A percentile compares a stretch with the other conserved stretches of the same genome.
Evolutionary conservation across 2,888 invertebrate species (phyloP).

Genomic region (Onthophagus sagittarius): DNA sequence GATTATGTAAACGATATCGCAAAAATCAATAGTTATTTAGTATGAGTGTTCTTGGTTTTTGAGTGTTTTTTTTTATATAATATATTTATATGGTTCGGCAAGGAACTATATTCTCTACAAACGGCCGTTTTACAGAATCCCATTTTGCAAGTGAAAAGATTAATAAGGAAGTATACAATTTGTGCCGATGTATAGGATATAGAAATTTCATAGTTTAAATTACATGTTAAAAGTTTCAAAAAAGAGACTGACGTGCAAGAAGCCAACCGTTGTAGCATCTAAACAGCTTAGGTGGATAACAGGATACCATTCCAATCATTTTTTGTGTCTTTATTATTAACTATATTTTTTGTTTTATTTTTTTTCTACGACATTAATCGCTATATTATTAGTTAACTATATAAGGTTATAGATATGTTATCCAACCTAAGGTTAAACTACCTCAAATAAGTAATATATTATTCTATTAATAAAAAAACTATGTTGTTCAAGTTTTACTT

Average conservation of each 20-base stretch:
- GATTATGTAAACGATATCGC: neutral
- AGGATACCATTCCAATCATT: slow-evolving; percentile 31
- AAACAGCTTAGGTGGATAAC: slow-evolving; percentile 49
- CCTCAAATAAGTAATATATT: slow-evolving; percentile 52
- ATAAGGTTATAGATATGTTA: slow-evolving; percentile 30
- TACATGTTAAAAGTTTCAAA: slow-evolving; percentile 44
- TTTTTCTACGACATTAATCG: slow-evolving; percentile 12
- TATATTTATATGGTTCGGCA: slow-evolving; percentile 2
- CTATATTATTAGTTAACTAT: slow-evolving; percentile 16
- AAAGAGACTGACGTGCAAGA: slow-evolving; percentile 50
- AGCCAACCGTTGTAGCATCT: slow-evolving; percentile 50
- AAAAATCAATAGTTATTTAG: slow-evolving; percentile 10
- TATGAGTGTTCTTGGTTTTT: slow-evolving; percentile 26
- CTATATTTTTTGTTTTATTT: slow-evolving; percentile 9
- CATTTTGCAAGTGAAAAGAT: neutral
- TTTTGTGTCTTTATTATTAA: slow-evolving; percentile 12
- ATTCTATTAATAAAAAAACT: slow-evolving; percentile 39
- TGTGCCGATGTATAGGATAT: slow-evolving; percentile 18
- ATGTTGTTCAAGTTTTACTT: slow-evolving; percentile 48
- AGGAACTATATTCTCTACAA: slow-evolving; percentile 8
- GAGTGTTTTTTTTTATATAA: slow-evolving; percentile 22
- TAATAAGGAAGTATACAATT: neutral
- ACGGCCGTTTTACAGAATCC: neutral
- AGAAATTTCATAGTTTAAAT: slow-evolving; percentile 42
- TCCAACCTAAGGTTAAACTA: slow-evolving; percentile 51